A percentile compares a stretch with the other conserved stretches of the same genome.
Conservation (phyloP, 2,113 vertebrate genomes). For the Scartelaos histophorus region DNA sequence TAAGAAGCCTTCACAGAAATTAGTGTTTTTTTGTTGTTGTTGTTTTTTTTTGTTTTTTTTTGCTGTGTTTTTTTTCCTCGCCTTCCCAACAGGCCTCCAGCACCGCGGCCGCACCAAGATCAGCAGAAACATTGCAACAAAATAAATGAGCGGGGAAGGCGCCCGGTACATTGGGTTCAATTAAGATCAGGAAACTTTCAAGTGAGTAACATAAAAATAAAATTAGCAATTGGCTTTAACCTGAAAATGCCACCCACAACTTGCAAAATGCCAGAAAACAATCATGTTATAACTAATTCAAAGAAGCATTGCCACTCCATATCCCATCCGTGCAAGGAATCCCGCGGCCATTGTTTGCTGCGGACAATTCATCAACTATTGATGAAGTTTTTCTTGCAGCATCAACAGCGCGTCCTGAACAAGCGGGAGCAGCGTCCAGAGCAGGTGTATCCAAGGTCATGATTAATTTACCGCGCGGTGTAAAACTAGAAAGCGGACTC, state of each 20-base stretch:
- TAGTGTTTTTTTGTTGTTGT: neutral
- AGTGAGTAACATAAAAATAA: neutral
- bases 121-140: neutral
- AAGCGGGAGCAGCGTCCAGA: slow-evolving; percentile 50
- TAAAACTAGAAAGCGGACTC: slow-evolving; percentile 63
- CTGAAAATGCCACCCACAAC: neutral
- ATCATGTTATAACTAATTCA: slow-evolving; percentile 61
- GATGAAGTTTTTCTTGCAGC: slow-evolving; percentile 56
- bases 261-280: slow-evolving; percentile 22
- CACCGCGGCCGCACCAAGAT: neutral
- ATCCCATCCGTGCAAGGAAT: slow-evolving; percentile 53
- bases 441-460: slow-evolving; percentile 70
- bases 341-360: slow-evolving; percentile 61
- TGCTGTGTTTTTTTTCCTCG: neutral
- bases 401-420: slow-evolving; percentile 39
- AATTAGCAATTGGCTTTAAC: neutral
- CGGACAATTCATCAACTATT: slow-evolving; percentile 65
- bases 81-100: neutral
- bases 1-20: too few species aligned
- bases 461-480: slow-evolving; percentile 64
- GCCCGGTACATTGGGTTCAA: neutral
- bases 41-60: neutral
- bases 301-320: slow-evolving; percentile 52
- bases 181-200: neutral
- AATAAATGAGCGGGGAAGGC: neutral